phyloP scores from a whole-genome alignment of 2,797 vertebrate genomes.

The Chelon auratus region DNA sequence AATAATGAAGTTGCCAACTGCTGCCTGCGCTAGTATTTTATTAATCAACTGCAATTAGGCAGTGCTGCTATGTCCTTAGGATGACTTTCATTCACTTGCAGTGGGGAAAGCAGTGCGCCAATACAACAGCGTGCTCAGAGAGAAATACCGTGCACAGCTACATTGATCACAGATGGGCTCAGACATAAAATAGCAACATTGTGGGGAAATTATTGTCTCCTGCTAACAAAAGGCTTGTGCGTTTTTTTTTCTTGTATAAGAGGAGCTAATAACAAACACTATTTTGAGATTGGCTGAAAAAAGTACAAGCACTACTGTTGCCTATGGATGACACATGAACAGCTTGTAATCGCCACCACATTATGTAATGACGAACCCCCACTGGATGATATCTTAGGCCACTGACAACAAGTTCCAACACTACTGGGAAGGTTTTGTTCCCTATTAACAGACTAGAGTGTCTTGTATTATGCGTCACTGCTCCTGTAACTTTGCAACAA shows the following conservation, averaged over 20 bases:
- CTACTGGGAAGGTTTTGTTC: background rate
- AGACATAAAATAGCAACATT: slow-evolving; percentile 52
- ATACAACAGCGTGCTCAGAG: slow-evolving; percentile 19
- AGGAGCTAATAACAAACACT: slow-evolving; percentile 19
- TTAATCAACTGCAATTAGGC: slow-evolving; percentile 80
- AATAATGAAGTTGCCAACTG: slow-evolving; percentile 77
- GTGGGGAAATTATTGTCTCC: slow-evolving; percentile 44
- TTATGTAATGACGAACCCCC: too few relatives aligned
- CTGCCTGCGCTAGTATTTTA: slow-evolving; percentile 74
- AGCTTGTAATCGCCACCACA: background rate
- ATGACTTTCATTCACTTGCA: slow-evolving; percentile 68
- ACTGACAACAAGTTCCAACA: background rate
- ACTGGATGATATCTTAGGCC: background rate
- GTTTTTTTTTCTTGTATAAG: slow-evolving; percentile 29
- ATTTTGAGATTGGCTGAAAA: slow-evolving; percentile 16
- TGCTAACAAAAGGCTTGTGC: slow-evolving; percentile 33
- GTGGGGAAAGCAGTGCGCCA: slow-evolving; percentile 15
- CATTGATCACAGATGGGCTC: slow-evolving; percentile 59
- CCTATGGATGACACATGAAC: background rate
- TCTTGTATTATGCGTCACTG: too few relatives aligned
- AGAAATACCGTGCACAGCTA: slow-evolving; percentile 14
- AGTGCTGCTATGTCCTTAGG: slow-evolving; percentile 68
- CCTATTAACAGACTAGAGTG: too few relatives aligned
- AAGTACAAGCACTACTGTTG: background rate
- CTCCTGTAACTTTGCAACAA: too few relatives aligned